A percentile compares a stretch with the other conserved stretches of the same genome.
These are phyloP conservation scores for Papilio machaon DNA, from an alignment of 1,140 invertebrate species.

Conservation along the genomic window DNA sequence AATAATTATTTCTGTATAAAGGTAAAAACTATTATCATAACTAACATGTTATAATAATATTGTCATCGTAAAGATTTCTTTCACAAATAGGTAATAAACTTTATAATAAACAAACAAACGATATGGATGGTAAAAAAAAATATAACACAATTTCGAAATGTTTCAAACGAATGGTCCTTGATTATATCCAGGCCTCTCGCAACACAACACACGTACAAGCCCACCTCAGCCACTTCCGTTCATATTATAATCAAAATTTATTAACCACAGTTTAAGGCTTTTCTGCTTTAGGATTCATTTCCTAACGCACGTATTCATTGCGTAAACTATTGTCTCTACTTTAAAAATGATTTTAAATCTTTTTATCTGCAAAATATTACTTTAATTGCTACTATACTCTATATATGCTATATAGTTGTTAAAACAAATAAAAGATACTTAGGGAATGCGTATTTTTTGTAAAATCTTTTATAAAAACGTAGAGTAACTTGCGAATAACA, in stretches of 20 bases:
- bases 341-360: no score
- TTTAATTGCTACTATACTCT: not conserved
- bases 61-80: not conserved
- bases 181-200: slow-evolving; percentile 25
- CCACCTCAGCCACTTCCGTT: slow-evolving; percentile 19
- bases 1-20: no score
- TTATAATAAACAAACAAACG: not conserved
- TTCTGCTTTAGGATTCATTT: not conserved
- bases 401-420: not conserved
- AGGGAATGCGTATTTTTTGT: not conserved
- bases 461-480: slow-evolving; percentile 36
- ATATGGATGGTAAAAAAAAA: not conserved
- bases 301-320: not conserved
- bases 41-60: not conserved
- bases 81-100: not conserved
- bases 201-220: slow-evolving; percentile 14
- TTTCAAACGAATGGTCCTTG: slow-evolving; percentile 22
- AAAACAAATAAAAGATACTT: not conserved
- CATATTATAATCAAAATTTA: not conserved
- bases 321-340: not conserved
- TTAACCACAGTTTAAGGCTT: not conserved
- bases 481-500: slow-evolving; percentile 11
- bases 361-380: no score
- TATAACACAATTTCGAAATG: not conserved
- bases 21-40: not conserved